Evolutionary conservation across 2,888 invertebrate genomes (phyloP), one percentile per base, ranked within the genome.

Genomic region (Luperina nickerlii): DNA sequence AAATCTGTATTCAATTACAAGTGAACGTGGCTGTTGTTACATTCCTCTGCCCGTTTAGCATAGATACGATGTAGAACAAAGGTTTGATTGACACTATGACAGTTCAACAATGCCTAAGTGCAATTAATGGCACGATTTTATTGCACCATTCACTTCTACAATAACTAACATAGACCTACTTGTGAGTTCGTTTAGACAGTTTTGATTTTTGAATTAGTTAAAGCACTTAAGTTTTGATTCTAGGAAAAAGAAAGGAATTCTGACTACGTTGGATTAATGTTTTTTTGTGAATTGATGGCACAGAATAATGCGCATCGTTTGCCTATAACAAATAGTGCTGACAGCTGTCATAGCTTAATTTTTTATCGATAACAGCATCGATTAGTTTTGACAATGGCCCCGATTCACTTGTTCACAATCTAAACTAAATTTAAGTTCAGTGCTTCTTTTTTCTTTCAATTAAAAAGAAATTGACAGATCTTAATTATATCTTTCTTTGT

Each of bases 11-110:
- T 87, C 60, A 57, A 75, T 88, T 70, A 72, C 74, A 77, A 84
- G 18, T 69, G 65, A 54, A 71, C 62, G 85, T 88, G 77, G 67
- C 62, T 77, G 68, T 68, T 60, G 18, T 45, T 65, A 70, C 66
- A 74, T 81, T 88, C 68, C 62, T 77, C 63, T 70, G 63, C 72
- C 27, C 62, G 60, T 88, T 85, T 81, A 85, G 66, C 86, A 88
- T 85, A 87, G 81, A 87, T 80, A 81, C 57, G 70, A 88, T 85
- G 74, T 85, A 88, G 82, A 85, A 85, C 88, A 88, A 84, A 74
- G 73, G 51, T 67, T 62, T 85, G 87, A 88, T 83, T 88, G 88
- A 88, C 89, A 83, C 18, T 78, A 77, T 77, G 87, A 87, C 80
- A 78, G 87, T 48, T 54, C n/a, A 73, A 87, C 87, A 87, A 87